Evolutionary conservation across 2,888 invertebrate genomes (phyloP), one percentile per base, ranked within the genome.

Genomic region (Hyles lineata): DNA sequence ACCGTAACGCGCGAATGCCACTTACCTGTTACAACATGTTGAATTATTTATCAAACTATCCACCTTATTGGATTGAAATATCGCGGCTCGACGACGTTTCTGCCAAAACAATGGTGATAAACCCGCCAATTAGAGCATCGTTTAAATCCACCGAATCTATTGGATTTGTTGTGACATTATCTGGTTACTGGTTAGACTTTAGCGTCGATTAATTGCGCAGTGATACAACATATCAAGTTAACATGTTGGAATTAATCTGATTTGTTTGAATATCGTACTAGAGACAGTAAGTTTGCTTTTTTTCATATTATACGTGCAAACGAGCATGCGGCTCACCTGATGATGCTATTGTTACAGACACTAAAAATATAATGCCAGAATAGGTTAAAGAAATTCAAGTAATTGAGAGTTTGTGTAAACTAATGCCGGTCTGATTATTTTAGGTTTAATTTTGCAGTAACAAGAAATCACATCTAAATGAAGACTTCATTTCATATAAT

Each of bases 21-120:
- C 93, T 94, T 94, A 93, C 92, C 90, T 89, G 92, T 92, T 92
- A 92, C 92, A 90, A 88, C 89, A 89, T 87, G 86, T 87, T 93
- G 92, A 93, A 94, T 93, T 91, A 93, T 94, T 93, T 92, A 94
- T 92, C 84, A 89, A 88, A 92, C 91, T 93, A 92, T 91, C 90
- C 87, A 80, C 88, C 89, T 91, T 92, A 92, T 92, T 92, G 91
- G 92, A 92, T 92, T 91, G 90, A 90, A 91, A 92, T 91, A 92
- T 89, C 83, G 84, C 82, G 80, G 83, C 83, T 80, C 80, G 79
- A 79, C 75, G 79, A 82, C 82, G 86, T 87, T 82, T 85, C 86
- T 80, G 75, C 73, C 79, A 81, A 84, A 88, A 59, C 60, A 73
- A 75, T 75, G 74, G 60, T 72, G 75, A 73, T 72, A 70, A 67